Evolutionary conservation across 2,888 invertebrate species (phyloP).

Genomic region (Psylliodes chrysocephalus): DNA sequence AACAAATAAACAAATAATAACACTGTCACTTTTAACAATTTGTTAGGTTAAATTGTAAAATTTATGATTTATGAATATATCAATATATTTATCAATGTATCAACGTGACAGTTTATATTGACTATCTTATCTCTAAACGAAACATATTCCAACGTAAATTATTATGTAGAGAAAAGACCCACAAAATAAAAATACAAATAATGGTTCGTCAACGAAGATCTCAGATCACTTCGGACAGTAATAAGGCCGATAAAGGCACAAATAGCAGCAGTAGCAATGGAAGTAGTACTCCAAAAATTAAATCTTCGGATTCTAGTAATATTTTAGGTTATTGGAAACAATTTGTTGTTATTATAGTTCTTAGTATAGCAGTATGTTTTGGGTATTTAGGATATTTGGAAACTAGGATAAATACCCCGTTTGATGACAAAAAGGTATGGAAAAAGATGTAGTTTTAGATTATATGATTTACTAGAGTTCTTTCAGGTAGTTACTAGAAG

Average conservation of each 20-base stretch:
- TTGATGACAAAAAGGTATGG: conserved; percentile 79
- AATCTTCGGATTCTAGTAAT: conserved; percentile 46
- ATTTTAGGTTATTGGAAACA: conserved; percentile 69
- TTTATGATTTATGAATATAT: too few species aligned
- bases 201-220: conserved; percentile 44
- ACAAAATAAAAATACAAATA: conserved; percentile 1
- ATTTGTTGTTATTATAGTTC: conserved; percentile 69
- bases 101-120: not conserved
- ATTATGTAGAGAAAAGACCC: not conserved
- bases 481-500: conserved; percentile 74
- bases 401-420: conserved; percentile 88
- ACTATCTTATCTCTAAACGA: not conserved
- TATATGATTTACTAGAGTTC: not conserved
- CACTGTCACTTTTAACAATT: too few species aligned
- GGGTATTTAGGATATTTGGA: conserved; percentile 86
- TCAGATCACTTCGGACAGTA: conserved; percentile 35
- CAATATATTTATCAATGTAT: too few species aligned
- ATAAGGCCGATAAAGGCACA: conserved; percentile 50
- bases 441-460: conserved; percentile 2
- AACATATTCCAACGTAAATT: too few species aligned
- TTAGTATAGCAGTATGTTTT: conserved; percentile 78
- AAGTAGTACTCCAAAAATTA: conserved; percentile 55
- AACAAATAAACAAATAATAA: too few species aligned
- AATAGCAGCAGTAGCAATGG: conserved; percentile 64
- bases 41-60: too few species aligned